Base-by-base conservation (phyloP, 2,797 vertebrate species). In the Alfaro cultratus region DNA sequence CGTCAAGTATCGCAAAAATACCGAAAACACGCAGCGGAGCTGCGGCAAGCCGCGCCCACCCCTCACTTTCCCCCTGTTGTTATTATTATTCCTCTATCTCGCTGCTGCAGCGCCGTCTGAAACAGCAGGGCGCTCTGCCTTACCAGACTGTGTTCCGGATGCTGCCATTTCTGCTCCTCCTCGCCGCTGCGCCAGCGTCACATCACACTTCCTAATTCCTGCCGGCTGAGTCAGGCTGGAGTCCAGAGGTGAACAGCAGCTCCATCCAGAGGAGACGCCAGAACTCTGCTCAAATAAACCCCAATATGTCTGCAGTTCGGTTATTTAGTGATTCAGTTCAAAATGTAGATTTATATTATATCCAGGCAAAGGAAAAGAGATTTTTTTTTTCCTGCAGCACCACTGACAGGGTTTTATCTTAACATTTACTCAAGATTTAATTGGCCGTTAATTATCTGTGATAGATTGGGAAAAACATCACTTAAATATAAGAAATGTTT, bases 141-240 rank as follows among this genome's bases (percentile, higher is more conserved):
- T 89, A 94, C 93, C 94, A 81, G 88, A 64, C 18, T 31, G 82
- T 5, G 80, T 68, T 29, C 74, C 67, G 31, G 79, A 76, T 10
- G 85, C 51, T 6, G 92, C 73, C 94, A 95, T 95, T 3, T 80
- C 71, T 76, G 70, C 7, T 67, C 3, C 70, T 29, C 47, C 4
- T 46, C 55, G 1, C 46, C 83, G 73, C 5, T 18, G 39, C 1
- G 70, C 39, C 53, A 76, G 79, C 16, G 3, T 31, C 2, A 7
- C 51, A 2, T 21, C 9, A 10, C 55, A 93, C 92, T 93, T 95
- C 93, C 93, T 87, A 0, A 87, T 91, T 93, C 85, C 80, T 79
- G 78, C 77, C 10, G 67, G 1, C 74, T 80, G 86, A 86, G 68
- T 85, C 88, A 85, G 79, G 71, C 72, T 51, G 62, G 57, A 46